A percentile compares a stretch with the other conserved stretches of the same genome.
Conservation (phyloP, 2,113 vertebrate species). For the Ifrita kowaldi region DNA sequence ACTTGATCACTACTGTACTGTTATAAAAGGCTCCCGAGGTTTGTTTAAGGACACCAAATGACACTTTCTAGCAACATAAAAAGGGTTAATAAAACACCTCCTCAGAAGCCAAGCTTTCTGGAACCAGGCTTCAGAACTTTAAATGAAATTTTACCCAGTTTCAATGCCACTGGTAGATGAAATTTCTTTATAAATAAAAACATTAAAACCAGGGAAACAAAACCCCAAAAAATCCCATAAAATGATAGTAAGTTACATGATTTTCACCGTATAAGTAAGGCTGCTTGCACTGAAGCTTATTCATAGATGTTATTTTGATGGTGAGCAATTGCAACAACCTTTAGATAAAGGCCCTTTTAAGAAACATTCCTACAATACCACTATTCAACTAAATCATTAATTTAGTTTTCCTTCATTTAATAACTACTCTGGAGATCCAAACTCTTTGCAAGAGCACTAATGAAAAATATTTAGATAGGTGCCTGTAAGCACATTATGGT, state of each 20-base stretch:
- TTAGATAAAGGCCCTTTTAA: not conserved
- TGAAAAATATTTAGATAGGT: not conserved
- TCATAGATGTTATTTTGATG: not conserved
- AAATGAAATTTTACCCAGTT: slow-evolving; percentile 6
- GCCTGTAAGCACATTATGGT: not conserved
- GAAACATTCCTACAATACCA: not conserved
- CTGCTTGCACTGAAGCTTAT: not conserved
- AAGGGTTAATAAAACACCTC: slow-evolving; percentile 42
- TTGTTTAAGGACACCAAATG: not conserved
- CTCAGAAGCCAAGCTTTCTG: not conserved
- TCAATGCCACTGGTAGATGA: not conserved
- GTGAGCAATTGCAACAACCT: not conserved
- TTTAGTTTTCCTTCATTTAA: not conserved
- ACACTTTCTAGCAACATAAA: not conserved
- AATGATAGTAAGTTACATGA: not conserved
- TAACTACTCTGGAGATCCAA: not conserved
- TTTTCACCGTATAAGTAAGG: not conserved
- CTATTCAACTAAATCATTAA: not conserved
- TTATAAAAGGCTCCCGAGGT: not conserved
- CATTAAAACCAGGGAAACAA: not conserved
- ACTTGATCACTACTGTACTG: slow-evolving; percentile 22
- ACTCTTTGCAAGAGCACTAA: not conserved
- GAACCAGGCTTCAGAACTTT: not conserved
- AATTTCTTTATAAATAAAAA: not conserved
- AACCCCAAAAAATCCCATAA: not conserved